Percentiles rank a stretch among this genome's conserved stretches.
These are phyloP conservation scores for Laticauda laticaudata DNA, from an alignment of 2,113 vertebrate species.

Conservation along the genomic window DNA sequence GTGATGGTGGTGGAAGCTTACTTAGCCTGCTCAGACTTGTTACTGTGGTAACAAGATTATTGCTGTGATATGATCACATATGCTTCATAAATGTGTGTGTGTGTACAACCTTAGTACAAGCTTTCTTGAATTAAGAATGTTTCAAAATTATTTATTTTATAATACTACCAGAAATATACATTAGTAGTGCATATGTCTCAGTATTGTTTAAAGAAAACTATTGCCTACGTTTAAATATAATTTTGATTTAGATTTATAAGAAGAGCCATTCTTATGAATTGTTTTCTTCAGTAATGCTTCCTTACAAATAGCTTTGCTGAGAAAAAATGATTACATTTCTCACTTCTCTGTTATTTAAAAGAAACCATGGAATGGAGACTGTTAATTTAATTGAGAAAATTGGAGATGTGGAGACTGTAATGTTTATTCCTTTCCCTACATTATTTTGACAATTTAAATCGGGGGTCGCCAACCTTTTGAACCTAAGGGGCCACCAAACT, in stretches of 20 bases:
- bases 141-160: not conserved
- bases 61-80: conserved; percentile 62
- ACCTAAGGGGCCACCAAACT: too few species aligned
- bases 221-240: not conserved
- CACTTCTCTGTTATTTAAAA: not conserved
- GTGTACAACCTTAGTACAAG: not conserved
- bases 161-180: not conserved
- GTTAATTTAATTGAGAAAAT: not conserved
- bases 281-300: not conserved
- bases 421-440: not conserved
- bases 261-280: not conserved
- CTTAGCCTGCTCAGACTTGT: conserved; percentile 68
- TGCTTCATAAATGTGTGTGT: conserved; percentile 53
- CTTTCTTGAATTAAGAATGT: not conserved
- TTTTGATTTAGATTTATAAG: not conserved
- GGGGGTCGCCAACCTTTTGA: not conserved
- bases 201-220: not conserved
- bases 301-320: not conserved
- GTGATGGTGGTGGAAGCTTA: conserved; percentile 57
- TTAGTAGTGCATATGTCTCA: not conserved
- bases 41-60: conserved; percentile 69
- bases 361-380: not conserved
- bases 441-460: not conserved
- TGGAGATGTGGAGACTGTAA: not conserved
- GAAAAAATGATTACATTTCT: not conserved